Base-by-base conservation (phyloP, 2,888 invertebrate genomes). In the Hirtodrosophila alboralis region DNA sequence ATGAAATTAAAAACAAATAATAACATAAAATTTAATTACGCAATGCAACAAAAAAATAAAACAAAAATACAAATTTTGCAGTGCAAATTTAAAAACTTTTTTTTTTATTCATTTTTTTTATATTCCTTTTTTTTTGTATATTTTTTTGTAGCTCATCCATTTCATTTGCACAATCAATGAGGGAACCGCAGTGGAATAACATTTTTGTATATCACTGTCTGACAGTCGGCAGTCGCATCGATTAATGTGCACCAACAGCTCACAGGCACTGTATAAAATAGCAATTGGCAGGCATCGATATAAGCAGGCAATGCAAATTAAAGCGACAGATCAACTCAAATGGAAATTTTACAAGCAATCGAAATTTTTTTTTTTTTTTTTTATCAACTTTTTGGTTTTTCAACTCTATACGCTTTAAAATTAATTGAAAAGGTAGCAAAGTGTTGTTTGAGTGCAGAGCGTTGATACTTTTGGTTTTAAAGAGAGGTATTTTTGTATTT, bases 1-100 rank as follows among this genome's bases (percentile, higher is more conserved):
- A 38, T 37, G 37, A 78, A 78, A 83, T 75, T 78, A 61, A 81
- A 83, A 81, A 10, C 83, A 81, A 81, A 81, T 67, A 81, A 63
- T 51, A 61, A 44, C 54, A 54, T n/a, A 58, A 45, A 74, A 53
- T 68, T 61, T 52, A 75, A 75, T 74, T 74, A 66, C 38, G 67
- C 54, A n/a, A n/a, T n/a, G n/a, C n/a, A n/a, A n/a, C n/a, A n/a
- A n/a, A n/a, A n/a, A n/a, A n/a, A n/a, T n/a, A n/a, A n/a, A n/a
- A 37, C 23, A 53, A 48, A 41, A 40, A n/a, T 36, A 23, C 10
- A 47, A 51, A 26, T 40, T 9, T 31, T n/a, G 10, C 21, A 4
- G 31, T 23, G 0, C 12, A 41, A n/a, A n/a, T n/a, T n/a, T n/a
- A n/a, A n/a, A n/a, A n/a, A n/a, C n/a, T n/a, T n/a, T n/a, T n/a